Conservation (phyloP, 92 coral and sea anemone species). For the Paramuricea clavata region DNA sequence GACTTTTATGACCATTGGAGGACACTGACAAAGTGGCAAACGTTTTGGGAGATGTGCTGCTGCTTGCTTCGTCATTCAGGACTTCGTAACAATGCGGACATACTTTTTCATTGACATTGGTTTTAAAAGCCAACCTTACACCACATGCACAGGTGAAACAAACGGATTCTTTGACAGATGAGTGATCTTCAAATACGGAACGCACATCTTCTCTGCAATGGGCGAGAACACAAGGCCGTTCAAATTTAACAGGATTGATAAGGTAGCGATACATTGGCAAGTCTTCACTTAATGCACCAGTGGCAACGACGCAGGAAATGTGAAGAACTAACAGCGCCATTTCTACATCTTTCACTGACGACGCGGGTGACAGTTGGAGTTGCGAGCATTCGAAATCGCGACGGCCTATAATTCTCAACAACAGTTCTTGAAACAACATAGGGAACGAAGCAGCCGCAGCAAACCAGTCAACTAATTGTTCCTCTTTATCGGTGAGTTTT, state of each 20-base stretch:
- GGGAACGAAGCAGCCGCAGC: constrained; percentile 20
- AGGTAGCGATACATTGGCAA: constrained; percentile 16
- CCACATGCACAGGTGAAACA: constrained; percentile 40
- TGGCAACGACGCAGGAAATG: constrained; percentile 71
- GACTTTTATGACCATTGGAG: neutral
- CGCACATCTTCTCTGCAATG: constrained; percentile 10
- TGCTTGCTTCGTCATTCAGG: neutral
- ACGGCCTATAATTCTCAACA: constrained; percentile 68
- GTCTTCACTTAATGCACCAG: neutral
- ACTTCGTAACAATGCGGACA: constrained; percentile 19
- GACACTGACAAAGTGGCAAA: neutral
- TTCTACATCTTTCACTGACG: constrained; percentile 74
- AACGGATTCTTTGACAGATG: neutral
- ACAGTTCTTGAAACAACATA: constrained; percentile 63
- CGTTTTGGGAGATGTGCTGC: neutral
- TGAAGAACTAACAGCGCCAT: constrained; percentile 78
- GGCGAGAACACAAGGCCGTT: constrained; percentile 1
- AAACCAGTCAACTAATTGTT: constrained; percentile 66
- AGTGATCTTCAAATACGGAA: neutral
- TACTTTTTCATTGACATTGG: neutral
- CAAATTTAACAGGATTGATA: neutral
- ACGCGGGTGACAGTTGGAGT: constrained; percentile 76
- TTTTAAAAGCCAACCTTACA: constrained; percentile 7
- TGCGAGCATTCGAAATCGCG: constrained; percentile 69
- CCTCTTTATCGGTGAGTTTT: constrained; percentile 78